phyloP scores from a whole-genome alignment of 2,113 vertebrate species.

The Ceratotherium simum region DNA sequence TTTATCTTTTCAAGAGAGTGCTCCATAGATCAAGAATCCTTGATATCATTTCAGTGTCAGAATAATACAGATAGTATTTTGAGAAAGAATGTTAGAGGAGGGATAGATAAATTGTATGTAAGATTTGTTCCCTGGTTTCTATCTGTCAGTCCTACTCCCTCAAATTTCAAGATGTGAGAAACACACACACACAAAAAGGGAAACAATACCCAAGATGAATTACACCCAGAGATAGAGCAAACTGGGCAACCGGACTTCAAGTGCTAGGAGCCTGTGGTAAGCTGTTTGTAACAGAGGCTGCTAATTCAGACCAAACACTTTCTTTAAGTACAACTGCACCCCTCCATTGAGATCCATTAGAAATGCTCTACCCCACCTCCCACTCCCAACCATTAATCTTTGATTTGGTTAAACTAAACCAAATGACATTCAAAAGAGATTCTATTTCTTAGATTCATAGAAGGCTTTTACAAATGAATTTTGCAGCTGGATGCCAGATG shows the following conservation, averaged over 20 bases:
- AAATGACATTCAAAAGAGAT: conserved; percentile 60
- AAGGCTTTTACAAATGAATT: conserved; percentile 39
- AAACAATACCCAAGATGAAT: neutral
- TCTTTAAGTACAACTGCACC: neutral
- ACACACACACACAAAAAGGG: neutral
- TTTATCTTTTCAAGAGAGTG: neutral
- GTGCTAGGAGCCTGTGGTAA: neutral
- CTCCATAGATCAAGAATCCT: neutral
- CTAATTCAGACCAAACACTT: conserved; percentile 6
- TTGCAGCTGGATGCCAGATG: neutral
- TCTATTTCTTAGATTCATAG: conserved; percentile 56
- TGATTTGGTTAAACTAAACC: conserved; percentile 60
- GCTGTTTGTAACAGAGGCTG: neutral
- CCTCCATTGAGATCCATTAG: conserved; percentile 20
- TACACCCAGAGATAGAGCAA: neutral
- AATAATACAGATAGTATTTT: neutral
- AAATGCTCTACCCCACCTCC: neutral
- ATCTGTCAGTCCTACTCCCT: neutral
- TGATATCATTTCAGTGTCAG: neutral
- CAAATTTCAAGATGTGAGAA: neutral
- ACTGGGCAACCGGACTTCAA: neutral
- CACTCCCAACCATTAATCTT: conserved; percentile 25
- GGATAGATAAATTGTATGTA: neutral
- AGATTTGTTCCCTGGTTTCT: neutral
- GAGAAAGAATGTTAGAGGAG: neutral